A percentile compares a stretch with the other conserved stretches of the same genome.
These are phyloP conservation scores for Cyprinodon tularosa DNA, from an alignment of 2,113 vertebrate species.

Conservation along the genomic window DNA sequence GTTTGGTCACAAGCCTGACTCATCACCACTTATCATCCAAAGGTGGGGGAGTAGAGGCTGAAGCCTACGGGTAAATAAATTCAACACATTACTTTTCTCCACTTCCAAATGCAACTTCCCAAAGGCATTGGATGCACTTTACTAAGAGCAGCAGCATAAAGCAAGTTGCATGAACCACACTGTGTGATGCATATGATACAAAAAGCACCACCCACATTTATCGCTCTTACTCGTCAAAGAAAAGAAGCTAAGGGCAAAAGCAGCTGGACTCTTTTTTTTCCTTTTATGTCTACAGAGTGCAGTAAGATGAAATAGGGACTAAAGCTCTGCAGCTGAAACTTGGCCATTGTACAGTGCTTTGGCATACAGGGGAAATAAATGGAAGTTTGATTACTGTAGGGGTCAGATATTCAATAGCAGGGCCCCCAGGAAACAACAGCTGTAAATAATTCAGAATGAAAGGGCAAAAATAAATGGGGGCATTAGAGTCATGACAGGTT, in stretches of 20 bases:
- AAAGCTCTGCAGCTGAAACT: background rate
- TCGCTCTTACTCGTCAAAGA: background rate
- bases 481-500: conserved; percentile 32
- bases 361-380: conserved; percentile 25
- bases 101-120: background rate
- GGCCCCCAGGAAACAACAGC: conserved; percentile 27
- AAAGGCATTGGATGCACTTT: background rate
- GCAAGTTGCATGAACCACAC: background rate
- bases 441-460: conserved; percentile 34
- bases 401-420: conserved; percentile 24
- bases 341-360: background rate
- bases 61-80: background rate
- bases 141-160: background rate
- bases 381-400: conserved; percentile 16
- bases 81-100: background rate
- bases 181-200: conserved; percentile 4
- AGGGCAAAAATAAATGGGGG: conserved; percentile 32
- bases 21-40: background rate
- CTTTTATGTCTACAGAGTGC: background rate
- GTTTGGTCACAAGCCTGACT: background rate
- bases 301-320: background rate
- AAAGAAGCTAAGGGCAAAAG: background rate
- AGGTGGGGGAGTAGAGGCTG: background rate
- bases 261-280: conserved; percentile 3
- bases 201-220: background rate